Evolutionary conservation across 2,888 invertebrate genomes (phyloP).

Genomic region (Phymatocera aterrima): DNA sequence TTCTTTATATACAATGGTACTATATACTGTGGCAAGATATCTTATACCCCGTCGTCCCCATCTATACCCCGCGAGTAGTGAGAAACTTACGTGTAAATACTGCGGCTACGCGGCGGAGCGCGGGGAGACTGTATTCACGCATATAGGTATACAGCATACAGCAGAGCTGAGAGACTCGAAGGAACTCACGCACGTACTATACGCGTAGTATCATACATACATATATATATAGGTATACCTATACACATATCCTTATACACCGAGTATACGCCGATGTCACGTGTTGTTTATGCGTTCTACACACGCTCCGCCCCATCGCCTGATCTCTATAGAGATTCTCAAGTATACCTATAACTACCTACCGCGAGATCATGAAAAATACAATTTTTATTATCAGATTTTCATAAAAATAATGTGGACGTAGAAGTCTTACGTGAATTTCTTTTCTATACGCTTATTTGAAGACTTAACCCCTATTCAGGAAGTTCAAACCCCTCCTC

Average conservation of each 20-base stretch:
- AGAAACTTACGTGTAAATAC: slow-evolving; percentile 22
- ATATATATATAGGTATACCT: background rate
- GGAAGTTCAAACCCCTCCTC: too few relatives aligned
- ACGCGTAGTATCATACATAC: background rate
- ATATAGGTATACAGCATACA: background rate
- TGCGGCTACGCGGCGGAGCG: too few relatives aligned
- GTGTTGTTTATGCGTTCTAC: slow-evolving; percentile 50
- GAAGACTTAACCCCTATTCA: too few relatives aligned
- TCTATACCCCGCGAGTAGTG: background rate
- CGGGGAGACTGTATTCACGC: slow-evolving; percentile 24
- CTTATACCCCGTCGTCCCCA: background rate
- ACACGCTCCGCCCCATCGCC: slow-evolving; percentile 48
- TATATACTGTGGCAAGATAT: slow-evolving; percentile 13
- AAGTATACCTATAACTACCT: background rate
- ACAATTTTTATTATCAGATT: too few relatives aligned
- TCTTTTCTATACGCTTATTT: too few relatives aligned
- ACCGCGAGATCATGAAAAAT: too few relatives aligned
- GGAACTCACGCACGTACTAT: slow-evolving; percentile 34
- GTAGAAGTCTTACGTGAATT: too few relatives aligned
- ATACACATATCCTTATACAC: background rate
- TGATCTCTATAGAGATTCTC: slow-evolving; percentile 48
- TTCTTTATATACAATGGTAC: slow-evolving; percentile 37
- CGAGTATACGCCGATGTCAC: slow-evolving; percentile 37
- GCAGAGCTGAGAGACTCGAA: slow-evolving; percentile 7
- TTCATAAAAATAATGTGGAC: too few relatives aligned